A percentile compares a stretch with the other conserved stretches of the same genome.
phyloP scores from a whole-genome alignment of 2,888 invertebrate genomes.

The Eueremaeus valkanovi region DNA sequence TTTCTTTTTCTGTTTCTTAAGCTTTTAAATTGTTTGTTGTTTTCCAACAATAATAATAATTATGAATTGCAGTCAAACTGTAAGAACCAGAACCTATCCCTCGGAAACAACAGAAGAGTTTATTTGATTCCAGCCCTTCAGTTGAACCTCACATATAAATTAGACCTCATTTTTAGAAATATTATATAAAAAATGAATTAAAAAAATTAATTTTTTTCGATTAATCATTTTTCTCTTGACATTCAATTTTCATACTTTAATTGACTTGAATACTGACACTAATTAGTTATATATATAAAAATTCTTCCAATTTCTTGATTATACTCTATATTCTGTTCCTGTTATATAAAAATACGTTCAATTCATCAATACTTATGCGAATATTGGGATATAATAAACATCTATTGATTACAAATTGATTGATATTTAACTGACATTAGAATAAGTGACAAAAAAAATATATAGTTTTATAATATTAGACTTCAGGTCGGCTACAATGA shows the following conservation, averaged over 20 bases:
- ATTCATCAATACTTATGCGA: constrained; percentile 5
- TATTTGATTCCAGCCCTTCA: neutral
- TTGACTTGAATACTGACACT: constrained; percentile 24
- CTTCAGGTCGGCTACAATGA: no score
- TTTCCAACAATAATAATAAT: neutral
- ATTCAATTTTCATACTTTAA: constrained; percentile 24
- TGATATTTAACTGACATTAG: no score
- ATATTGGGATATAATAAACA: neutral
- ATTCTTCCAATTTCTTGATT: no score
- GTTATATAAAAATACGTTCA: neutral
- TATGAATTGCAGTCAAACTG: neutral
- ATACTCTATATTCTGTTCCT: no score
- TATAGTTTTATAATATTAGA: no score
- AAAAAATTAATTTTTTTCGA: neutral
- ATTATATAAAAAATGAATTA: neutral
- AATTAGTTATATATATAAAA: constrained; percentile 16
- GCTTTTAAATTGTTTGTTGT: neutral
- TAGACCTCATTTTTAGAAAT: neutral
- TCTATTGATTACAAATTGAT: neutral
- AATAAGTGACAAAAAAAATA: no score
- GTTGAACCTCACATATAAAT: neutral
- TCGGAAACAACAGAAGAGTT: no score
- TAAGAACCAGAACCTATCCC: neutral
- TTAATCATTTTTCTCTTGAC: constrained; percentile 29
- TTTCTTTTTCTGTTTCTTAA: no score